Percentiles rank a stretch among this genome's conserved stretches.
Conservation (phyloP, 2,797 vertebrate genomes). For the Rhinichthys osculus region DNA sequence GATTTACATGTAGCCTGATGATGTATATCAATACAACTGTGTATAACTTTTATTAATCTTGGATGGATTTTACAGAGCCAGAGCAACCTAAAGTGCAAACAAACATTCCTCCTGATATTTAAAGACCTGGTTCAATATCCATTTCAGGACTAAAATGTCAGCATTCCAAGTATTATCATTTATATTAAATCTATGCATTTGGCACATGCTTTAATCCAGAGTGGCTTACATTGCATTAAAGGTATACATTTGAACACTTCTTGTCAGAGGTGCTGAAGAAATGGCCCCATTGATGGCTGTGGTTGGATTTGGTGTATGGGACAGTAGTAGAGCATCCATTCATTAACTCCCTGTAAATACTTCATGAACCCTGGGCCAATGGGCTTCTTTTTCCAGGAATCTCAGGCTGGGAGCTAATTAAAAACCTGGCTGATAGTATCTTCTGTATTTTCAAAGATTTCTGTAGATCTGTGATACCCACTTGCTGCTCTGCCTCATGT, state of each 20-base stretch:
- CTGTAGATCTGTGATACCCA: constrained; percentile 23
- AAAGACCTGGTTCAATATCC: background rate
- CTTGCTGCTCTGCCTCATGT: background rate
- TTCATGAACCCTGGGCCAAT: constrained; percentile 56
- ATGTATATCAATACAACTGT: background rate
- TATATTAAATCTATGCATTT: background rate
- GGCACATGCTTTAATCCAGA: background rate
- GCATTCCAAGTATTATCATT: background rate
- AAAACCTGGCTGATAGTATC: constrained; percentile 33
- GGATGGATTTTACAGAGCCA: background rate
- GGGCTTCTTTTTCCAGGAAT: constrained; percentile 21
- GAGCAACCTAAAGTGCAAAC: background rate
- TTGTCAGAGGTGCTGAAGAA: background rate
- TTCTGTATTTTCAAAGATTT: constrained; percentile 35
- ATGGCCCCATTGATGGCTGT: background rate
- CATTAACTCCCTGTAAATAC: constrained; percentile 31
- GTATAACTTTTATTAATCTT: background rate
- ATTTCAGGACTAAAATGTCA: background rate
- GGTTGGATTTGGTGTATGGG: constrained; percentile 1
- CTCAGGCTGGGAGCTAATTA: constrained; percentile 5
- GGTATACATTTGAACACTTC: background rate
- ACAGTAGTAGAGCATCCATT: constrained; percentile 21
- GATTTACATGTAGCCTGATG: background rate
- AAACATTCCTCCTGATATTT: background rate
- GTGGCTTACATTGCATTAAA: background rate